Conservation (phyloP, 2,888 invertebrate species). For the Anagyrus pseudococci region DNA sequence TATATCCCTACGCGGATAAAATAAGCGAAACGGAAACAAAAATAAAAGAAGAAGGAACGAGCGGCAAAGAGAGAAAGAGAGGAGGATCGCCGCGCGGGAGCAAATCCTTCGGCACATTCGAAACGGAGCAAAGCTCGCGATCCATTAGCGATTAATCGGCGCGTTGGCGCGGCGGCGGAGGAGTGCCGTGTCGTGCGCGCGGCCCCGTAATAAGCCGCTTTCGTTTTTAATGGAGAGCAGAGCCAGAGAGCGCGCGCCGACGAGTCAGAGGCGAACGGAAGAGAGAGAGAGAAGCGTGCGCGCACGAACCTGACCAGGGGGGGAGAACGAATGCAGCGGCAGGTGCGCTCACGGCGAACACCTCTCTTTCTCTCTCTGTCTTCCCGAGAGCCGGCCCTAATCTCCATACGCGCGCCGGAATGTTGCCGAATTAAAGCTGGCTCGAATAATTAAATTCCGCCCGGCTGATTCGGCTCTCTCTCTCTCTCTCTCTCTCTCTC, state of each 20-base stretch:
- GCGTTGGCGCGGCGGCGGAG: slow-evolving; percentile 8
- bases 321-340: slow-evolving; percentile 14
- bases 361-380: too few relatives aligned
- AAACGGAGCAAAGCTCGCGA: slow-evolving; percentile 17
- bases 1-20: too few relatives aligned
- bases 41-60: background rate
- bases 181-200: too few relatives aligned
- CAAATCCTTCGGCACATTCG: too few relatives aligned
- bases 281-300: background rate
- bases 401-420: slow-evolving; percentile 36
- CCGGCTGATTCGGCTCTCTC: slow-evolving; percentile 13
- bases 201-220: slow-evolving; percentile 38
- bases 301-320: too few relatives aligned
- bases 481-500: slow-evolving; percentile 14
- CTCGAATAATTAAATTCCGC: slow-evolving; percentile 39
- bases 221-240: slow-evolving; percentile 33
- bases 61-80: background rate
- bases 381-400: slow-evolving; percentile 36
- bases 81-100: background rate
- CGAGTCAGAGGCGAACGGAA: background rate
- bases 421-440: slow-evolving; percentile 39
- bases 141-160: slow-evolving; percentile 36
- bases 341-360: slow-evolving; percentile 29
- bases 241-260: background rate
- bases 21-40: too few relatives aligned